phyloP scores from a whole-genome alignment of 2,888 invertebrate genomes.

The Tiliacea citrago region DNA sequence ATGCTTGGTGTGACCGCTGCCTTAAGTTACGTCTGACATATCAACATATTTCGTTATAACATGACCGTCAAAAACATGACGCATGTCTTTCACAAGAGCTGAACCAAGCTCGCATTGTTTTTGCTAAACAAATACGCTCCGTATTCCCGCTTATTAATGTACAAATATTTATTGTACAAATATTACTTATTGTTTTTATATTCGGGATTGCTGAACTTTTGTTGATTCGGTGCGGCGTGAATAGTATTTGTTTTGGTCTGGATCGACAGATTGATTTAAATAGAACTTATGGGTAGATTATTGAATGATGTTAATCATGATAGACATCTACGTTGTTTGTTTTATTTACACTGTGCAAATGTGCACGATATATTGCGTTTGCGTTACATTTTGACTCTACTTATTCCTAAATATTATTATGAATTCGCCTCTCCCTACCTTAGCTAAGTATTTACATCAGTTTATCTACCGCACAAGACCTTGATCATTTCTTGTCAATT shows the following conservation, averaged over 20 bases:
- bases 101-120: neutral
- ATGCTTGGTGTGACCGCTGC: no score
- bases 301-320: neutral
- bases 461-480: neutral
- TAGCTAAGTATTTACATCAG: neutral
- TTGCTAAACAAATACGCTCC: constrained; percentile 17
- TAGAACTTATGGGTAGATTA: neutral
- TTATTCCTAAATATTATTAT: neutral
- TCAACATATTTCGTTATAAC: no score
- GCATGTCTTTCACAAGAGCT: neutral
- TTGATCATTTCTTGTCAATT: neutral
- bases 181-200: constrained; percentile 36
- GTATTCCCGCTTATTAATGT: neutral
- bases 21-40: neutral
- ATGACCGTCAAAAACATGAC: neutral
- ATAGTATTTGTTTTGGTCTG: constrained; percentile 4
- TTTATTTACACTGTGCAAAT: neutral
- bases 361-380: no score
- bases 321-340: neutral
- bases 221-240: neutral
- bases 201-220: neutral
- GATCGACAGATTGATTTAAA: neutral
- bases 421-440: neutral
- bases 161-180: constrained; percentile 13
- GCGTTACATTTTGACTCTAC: neutral